These are phyloP conservation scores for Caenorhabditis tropicalis DNA, from an alignment of 1,140 invertebrate genomes.

Conservation along the genomic window DNA sequence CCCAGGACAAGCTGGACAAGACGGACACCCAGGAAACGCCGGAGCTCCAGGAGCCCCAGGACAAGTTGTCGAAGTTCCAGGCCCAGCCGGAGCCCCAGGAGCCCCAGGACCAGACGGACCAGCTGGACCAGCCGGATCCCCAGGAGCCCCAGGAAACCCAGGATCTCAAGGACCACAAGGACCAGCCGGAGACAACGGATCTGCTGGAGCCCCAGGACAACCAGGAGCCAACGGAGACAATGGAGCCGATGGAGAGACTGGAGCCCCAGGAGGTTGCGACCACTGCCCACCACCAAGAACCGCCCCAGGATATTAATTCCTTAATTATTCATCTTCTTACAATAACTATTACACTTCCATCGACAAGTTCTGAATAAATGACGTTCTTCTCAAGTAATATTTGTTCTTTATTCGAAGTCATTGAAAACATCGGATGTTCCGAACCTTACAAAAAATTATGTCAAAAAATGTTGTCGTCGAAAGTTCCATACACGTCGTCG, in stretches of 20 bases:
- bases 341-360: neutral
- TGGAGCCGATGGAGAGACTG: slow-evolving; percentile 54
- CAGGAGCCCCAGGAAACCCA: slow-evolving; percentile 46
- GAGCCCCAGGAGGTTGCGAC: slow-evolving; percentile 48
- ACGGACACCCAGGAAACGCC: slow-evolving; percentile 49
- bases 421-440: neutral
- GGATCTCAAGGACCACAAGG: slow-evolving; percentile 50
- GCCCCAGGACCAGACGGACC: slow-evolving; percentile 48
- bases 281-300: slow-evolving; percentile 53
- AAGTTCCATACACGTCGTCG: slow-evolving; percentile 20
- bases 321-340: neutral
- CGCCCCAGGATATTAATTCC: slow-evolving; percentile 50
- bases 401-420: neutral
- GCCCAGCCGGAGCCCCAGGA: slow-evolving; percentile 49
- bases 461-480: slow-evolving; percentile 9
- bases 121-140: slow-evolving; percentile 40
- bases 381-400: neutral
- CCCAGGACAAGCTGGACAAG: slow-evolving; percentile 36
- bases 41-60: slow-evolving; percentile 53
- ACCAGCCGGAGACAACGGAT: slow-evolving; percentile 49
- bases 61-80: slow-evolving; percentile 32
- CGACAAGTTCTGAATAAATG: neutral
- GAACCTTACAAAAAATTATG: neutral
- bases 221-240: slow-evolving; percentile 48
- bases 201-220: slow-evolving; percentile 46